These are phyloP conservation scores for Brachystomella parvula DNA, from an alignment of 1,140 invertebrate genomes.

Conservation along the genomic window DNA sequence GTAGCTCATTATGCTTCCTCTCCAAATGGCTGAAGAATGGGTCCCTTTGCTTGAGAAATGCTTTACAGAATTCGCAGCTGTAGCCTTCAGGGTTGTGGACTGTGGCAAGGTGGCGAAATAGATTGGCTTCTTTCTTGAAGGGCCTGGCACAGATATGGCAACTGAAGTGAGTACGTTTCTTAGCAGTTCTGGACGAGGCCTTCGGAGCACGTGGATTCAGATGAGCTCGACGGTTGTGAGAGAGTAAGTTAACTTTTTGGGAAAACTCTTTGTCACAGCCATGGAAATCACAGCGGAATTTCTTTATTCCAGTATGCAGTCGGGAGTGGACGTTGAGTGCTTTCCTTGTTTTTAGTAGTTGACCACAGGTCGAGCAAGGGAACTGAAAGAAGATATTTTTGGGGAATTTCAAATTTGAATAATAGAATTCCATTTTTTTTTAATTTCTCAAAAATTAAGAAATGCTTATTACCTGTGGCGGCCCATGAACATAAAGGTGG, in stretches of 20 bases:
- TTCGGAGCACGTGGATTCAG: background rate
- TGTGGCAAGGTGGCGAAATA: background rate
- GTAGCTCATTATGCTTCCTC: background rate
- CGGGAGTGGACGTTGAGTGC: conserved; percentile 22
- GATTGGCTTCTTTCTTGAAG: background rate
- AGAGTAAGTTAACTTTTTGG: conserved; percentile 10
- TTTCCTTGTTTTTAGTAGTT: background rate
- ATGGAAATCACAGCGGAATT: conserved; percentile 42
- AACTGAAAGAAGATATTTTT: background rate
- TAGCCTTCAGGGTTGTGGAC: background rate
- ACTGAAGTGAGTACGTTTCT: background rate
- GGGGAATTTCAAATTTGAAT: background rate
- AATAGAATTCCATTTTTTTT: conserved; percentile 24
- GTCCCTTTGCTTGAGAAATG: background rate
- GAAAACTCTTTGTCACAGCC: conserved; percentile 43
- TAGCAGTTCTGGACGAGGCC: background rate
- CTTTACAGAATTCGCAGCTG: background rate
- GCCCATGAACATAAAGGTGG: conserved; percentile 46
- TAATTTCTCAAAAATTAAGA: no score
- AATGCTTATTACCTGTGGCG: conserved; percentile 42
- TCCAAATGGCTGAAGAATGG: background rate
- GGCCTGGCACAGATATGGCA: background rate
- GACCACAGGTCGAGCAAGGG: background rate
- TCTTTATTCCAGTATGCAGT: conserved; percentile 39
- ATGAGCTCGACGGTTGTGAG: background rate